phyloP scores from a whole-genome alignment of 2,888 invertebrate species.

The Tiliacea aurago region DNA sequence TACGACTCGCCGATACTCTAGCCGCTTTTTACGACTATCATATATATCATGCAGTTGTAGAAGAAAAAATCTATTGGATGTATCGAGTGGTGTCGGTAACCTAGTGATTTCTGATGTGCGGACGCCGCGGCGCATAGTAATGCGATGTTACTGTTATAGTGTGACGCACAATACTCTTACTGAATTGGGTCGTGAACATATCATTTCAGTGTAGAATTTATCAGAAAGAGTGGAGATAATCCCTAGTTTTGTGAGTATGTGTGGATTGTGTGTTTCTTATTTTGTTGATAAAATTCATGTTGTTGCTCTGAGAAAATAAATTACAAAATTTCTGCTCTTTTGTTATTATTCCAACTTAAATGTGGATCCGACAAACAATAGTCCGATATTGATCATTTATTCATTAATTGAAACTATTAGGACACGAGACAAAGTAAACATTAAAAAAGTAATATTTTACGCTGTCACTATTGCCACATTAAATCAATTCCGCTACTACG shows the following conservation, averaged over 20 bases:
- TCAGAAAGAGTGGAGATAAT: constrained; percentile 55
- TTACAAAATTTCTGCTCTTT: neutral
- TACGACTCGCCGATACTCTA: constrained; percentile 80
- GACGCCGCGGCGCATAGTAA: constrained; percentile 80
- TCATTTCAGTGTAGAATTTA: constrained; percentile 60
- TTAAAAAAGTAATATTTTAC: constrained; percentile 8
- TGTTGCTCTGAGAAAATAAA: neutral
- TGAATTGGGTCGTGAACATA: constrained; percentile 70
- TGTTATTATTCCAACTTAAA: neutral
- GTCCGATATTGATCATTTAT: neutral
- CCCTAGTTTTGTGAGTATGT: constrained; percentile 30
- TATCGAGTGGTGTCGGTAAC: constrained; percentile 82
- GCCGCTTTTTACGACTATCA: constrained; percentile 85
- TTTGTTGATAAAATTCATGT: constrained; percentile 6
- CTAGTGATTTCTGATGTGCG: constrained; percentile 79
- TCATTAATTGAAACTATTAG: neutral
- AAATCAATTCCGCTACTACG: constrained; percentile 57
- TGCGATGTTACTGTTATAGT: constrained; percentile 69
- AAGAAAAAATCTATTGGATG: constrained; percentile 83
- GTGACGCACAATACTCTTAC: constrained; percentile 69
- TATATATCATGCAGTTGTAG: constrained; percentile 85
- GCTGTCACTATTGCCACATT: constrained; percentile 22
- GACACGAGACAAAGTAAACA: constrained; percentile 17
- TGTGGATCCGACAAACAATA: neutral
- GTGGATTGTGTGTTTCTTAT: constrained; percentile 12